These are phyloP conservation scores for Lepetodrilus schrolli DNA, from an alignment of 2,888 invertebrate species.

Conservation along the genomic window DNA sequence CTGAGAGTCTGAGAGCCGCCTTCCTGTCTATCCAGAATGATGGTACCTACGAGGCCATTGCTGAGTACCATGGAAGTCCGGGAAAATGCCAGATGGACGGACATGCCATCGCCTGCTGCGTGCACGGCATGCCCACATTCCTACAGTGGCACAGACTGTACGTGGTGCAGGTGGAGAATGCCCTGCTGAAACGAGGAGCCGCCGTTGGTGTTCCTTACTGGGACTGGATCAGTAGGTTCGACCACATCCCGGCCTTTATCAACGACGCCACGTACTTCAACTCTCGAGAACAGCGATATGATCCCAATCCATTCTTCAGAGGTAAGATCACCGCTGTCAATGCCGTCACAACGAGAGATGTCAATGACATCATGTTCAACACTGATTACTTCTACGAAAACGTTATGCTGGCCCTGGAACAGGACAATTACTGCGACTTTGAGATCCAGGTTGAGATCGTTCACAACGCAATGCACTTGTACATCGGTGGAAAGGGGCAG, in stretches of 20 bases:
- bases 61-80: conserved; percentile 47
- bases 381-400: conserved; percentile 33
- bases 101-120: conserved; percentile 36
- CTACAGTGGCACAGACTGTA: conserved; percentile 46
- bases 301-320: conserved; percentile 43
- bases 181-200: conserved; percentile 16
- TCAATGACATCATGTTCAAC: conserved; percentile 22
- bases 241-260: conserved; percentile 37
- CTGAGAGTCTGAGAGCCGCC: conserved; percentile 43
- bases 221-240: conserved; percentile 42
- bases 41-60: conserved; percentile 41
- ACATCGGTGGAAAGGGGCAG: conserved; percentile 31
- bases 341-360: conserved; percentile 31
- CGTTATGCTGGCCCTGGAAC: conserved; percentile 33
- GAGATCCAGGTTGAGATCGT: conserved; percentile 37
- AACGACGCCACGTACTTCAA: conserved; percentile 36
- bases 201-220: conserved; percentile 44
- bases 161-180: conserved; percentile 40
- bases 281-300: conserved; percentile 31
- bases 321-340: conserved; percentile 31
- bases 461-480: conserved; percentile 34
- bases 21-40: conserved; percentile 40
- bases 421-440: conserved; percentile 35
- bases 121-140: conserved; percentile 43
- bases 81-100: conserved; percentile 38